These are phyloP conservation scores for Anabacerthia variegaticeps DNA, from an alignment of 2,797 vertebrate species.

Conservation along the genomic window DNA sequence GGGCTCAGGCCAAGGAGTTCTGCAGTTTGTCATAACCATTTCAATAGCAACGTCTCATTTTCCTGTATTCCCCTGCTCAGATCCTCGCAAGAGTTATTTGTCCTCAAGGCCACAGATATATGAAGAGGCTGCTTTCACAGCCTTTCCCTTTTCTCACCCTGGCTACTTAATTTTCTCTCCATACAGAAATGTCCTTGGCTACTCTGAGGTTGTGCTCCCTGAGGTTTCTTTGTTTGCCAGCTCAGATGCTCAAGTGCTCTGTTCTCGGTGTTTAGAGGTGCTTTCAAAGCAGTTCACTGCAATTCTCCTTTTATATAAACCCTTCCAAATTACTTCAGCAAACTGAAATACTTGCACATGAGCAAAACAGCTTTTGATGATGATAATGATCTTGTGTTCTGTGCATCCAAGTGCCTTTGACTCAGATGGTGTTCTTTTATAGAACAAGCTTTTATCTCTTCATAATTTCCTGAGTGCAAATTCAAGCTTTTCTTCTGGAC, in stretches of 20 bases:
- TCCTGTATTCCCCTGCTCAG: neutral
- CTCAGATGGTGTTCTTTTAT: neutral
- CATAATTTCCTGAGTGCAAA: neutral
- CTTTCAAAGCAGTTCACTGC: neutral
- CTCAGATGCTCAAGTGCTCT: neutral
- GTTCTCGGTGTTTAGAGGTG: neutral
- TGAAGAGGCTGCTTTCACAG: neutral
- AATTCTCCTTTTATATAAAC: neutral
- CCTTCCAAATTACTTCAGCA: constrained; percentile 27
- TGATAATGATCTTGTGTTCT: neutral
- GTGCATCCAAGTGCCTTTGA: neutral
- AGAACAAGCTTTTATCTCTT: neutral
- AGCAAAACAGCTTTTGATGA: neutral
- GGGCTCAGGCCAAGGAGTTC: neutral
- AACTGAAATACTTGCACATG: neutral
- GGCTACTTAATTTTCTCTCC: neutral
- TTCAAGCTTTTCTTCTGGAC: neutral
- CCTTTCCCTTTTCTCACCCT: neutral
- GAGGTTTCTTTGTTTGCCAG: constrained; percentile 15
- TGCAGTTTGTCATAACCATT: neutral
- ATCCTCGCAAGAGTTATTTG: neutral
- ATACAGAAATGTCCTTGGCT: neutral
- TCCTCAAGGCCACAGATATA: neutral
- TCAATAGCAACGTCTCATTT: neutral
- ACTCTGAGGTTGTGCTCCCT: neutral